Evolutionary conservation across 2,888 invertebrate species (phyloP).

Genomic region (Spisula subtruncata): DNA sequence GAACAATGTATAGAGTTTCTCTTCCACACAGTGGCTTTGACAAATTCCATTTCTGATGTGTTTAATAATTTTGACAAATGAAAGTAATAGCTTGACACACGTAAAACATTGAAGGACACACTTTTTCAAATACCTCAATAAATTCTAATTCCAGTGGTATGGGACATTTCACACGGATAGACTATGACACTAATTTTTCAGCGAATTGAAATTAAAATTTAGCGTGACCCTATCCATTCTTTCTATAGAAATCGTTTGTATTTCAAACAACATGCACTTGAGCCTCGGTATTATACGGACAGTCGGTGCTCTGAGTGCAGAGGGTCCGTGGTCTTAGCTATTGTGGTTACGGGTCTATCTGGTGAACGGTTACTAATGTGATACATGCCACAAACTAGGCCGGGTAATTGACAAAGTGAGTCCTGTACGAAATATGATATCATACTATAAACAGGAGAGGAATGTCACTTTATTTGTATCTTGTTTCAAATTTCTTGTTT

Average conservation of each 20-base stretch:
- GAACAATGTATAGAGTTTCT: neutral
- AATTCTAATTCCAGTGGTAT: constrained; percentile 16
- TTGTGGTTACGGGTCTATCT: constrained; percentile 13
- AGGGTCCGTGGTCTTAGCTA: neutral
- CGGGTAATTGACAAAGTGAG: neutral
- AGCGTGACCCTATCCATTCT: constrained; percentile 44
- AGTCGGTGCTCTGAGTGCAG: constrained; percentile 19
- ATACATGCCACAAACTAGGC: constrained; percentile 34
- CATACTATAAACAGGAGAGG: constrained; percentile 34
- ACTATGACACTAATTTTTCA: constrained; percentile 51
- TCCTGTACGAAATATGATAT: constrained; percentile 22
- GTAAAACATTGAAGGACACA: constrained; percentile 9
- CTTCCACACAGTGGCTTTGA: neutral
- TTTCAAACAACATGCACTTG: constrained; percentile 30
- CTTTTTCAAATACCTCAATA: neutral
- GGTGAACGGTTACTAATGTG: constrained; percentile 28
- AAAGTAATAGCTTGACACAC: constrained; percentile 22
- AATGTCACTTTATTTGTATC: constrained; percentile 30
- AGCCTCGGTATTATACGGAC: constrained; percentile 31
- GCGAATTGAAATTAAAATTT: constrained; percentile 47
- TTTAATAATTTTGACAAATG: constrained; percentile 31
- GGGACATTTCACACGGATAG: constrained; percentile 47
- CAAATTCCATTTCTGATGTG: constrained; percentile 23
- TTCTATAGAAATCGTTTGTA: constrained; percentile 34
- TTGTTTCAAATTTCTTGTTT: constrained; percentile 17